A percentile compares a stretch with the other conserved stretches of the same genome.
phyloP scores from a whole-genome alignment of 2,113 vertebrate genomes.

The Boulengeromyrus knoepffleri region DNA sequence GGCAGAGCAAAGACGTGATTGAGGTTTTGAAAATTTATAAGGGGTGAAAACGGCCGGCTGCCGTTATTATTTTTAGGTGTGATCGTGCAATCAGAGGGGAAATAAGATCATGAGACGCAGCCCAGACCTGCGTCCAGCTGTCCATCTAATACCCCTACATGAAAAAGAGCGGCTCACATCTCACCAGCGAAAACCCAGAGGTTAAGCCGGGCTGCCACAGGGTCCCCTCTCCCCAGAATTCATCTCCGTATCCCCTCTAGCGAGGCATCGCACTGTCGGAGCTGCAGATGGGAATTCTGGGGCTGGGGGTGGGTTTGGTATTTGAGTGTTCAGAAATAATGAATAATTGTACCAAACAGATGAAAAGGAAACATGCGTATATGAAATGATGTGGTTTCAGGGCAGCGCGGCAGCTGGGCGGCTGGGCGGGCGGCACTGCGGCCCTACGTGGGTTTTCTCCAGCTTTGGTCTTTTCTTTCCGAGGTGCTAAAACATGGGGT shows the following conservation, averaged over 20 bases:
- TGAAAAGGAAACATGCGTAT: not conserved
- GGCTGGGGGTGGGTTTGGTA: not conserved
- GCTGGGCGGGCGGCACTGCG: not conserved
- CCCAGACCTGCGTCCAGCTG: not conserved
- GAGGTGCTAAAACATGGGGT: not conserved
- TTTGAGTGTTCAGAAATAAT: not conserved
- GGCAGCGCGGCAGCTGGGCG: not conserved
- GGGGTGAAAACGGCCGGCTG: not conserved
- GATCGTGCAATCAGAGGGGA: not conserved
- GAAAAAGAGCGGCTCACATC: not conserved
- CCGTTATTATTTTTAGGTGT: not conserved
- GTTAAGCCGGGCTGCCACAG: not conserved
- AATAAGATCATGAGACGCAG: not conserved
- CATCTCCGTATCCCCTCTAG: not conserved
- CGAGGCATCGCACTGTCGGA: not conserved
- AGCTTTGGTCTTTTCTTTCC: not conserved
- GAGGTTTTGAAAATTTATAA: conserved; percentile 13
- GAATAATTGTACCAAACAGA: not conserved
- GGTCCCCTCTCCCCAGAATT: not conserved
- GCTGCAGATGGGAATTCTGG: not conserved
- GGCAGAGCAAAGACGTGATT: not conserved
- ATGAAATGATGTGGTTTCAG: not conserved
- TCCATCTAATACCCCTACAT: not conserved
- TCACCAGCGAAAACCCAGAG: not conserved
- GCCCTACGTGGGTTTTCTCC: not conserved